These are phyloP conservation scores for Drosophila pseudotakahashii DNA, from an alignment of 2,888 invertebrate genomes.

Conservation along the genomic window DNA sequence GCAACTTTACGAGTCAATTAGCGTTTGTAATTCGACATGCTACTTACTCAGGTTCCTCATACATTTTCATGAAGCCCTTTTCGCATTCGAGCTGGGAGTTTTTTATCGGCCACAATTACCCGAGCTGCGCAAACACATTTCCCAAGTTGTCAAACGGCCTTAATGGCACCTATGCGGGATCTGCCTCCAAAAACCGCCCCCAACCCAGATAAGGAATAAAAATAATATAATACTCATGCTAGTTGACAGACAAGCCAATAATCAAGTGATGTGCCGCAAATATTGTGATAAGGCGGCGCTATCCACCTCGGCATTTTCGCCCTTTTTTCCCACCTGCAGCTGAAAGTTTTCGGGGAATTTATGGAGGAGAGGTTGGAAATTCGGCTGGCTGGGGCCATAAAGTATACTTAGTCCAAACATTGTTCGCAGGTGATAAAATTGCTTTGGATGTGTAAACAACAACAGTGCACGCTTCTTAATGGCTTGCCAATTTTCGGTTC, in stretches of 20 bases:
- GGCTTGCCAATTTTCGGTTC: slow-evolving; percentile 49
- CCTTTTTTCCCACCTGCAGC: background rate
- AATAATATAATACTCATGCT: slow-evolving; percentile 42
- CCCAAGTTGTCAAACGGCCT: slow-evolving; percentile 66
- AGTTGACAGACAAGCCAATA: slow-evolving; percentile 46
- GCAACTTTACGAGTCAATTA: slow-evolving; percentile 64
- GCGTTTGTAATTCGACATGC: slow-evolving; percentile 64
- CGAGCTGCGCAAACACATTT: slow-evolving; percentile 62
- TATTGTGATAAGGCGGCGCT: slow-evolving; percentile 43
- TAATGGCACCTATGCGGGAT: slow-evolving; percentile 49
- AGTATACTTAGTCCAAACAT: slow-evolving; percentile 43
- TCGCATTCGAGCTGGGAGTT: slow-evolving; percentile 1
- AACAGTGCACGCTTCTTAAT: slow-evolving; percentile 58
- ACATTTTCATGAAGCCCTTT: slow-evolving; percentile 1
- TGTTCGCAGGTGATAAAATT: slow-evolving; percentile 59
- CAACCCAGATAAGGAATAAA: slow-evolving; percentile 41
- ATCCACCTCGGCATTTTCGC: slow-evolving; percentile 1
- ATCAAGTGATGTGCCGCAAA: slow-evolving; percentile 49
- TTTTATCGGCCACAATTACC: slow-evolving; percentile 62
- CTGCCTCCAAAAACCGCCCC: background rate
- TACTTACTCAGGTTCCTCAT: slow-evolving; percentile 45
- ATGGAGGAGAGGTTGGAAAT: slow-evolving; percentile 33
- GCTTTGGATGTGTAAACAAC: slow-evolving; percentile 45
- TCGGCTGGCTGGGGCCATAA: slow-evolving; percentile 42
- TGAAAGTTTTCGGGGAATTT: slow-evolving; percentile 45